Percentiles rank a stretch among this genome's conserved stretches.
These are phyloP conservation scores for Malurus elegans DNA, from an alignment of 2,113 vertebrate genomes.

Conservation along the genomic window DNA sequence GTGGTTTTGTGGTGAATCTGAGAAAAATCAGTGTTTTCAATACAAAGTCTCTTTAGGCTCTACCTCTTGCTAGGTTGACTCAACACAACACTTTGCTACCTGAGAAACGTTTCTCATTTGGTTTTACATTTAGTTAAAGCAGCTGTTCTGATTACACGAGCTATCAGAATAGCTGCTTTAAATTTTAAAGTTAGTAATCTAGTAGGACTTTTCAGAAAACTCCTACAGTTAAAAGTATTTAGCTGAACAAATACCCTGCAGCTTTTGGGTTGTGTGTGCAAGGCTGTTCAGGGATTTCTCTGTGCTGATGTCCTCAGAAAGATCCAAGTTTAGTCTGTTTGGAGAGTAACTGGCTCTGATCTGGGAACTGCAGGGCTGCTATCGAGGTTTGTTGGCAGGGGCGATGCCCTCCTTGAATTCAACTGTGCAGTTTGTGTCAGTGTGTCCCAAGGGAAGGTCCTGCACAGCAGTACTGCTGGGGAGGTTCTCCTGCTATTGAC, in stretches of 20 bases:
- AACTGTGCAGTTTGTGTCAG: not conserved
- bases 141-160: not conserved
- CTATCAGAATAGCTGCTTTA: not conserved
- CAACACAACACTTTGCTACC: not conserved
- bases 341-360: not conserved
- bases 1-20: not conserved
- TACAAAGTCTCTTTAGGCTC: not conserved
- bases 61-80: not conserved
- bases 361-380: not conserved
- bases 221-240: not conserved
- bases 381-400: rapidly evolving
- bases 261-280: not conserved
- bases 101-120: not conserved
- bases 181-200: not conserved
- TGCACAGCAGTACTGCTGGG: not conserved
- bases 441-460: not conserved
- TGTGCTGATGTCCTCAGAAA: not conserved
- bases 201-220: not conserved
- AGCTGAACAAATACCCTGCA: not conserved
- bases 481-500: not conserved
- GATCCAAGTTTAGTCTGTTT: not conserved
- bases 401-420: not conserved
- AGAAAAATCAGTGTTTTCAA: not conserved
- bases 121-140: not conserved
- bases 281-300: not conserved